These are phyloP conservation scores for Myoxocephalus aenaeus DNA, from an alignment of 2,797 vertebrate species.

Conservation along the genomic window DNA sequence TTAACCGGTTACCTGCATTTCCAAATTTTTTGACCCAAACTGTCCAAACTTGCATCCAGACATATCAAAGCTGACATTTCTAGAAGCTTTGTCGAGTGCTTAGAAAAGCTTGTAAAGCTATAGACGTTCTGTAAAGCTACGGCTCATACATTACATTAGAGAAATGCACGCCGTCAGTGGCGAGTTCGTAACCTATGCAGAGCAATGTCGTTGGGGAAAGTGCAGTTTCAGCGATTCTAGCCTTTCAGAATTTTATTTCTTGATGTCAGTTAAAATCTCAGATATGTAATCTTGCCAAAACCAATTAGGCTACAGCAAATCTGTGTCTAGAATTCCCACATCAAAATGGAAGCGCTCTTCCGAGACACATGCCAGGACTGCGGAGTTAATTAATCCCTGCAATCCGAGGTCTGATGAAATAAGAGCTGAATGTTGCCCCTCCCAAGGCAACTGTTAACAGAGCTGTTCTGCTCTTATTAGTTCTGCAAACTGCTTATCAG, in stretches of 20 bases:
- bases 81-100: background rate
- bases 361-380: conserved; percentile 69
- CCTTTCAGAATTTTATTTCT: conserved; percentile 69
- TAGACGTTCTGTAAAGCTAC: background rate
- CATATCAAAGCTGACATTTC: conserved; percentile 4
- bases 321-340: conserved; percentile 66
- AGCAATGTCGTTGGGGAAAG: background rate
- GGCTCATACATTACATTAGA: conserved; percentile 5
- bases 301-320: conserved; percentile 81
- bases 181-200: conserved; percentile 34
- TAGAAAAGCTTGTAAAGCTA: conserved; percentile 5
- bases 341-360: conserved; percentile 66
- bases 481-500: conserved; percentile 69
- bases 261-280: conserved; percentile 79
- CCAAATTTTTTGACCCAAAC: background rate
- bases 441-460: conserved; percentile 71
- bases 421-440: conserved; percentile 67
- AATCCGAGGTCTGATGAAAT: conserved; percentile 72
- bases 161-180: conserved; percentile 13
- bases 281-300: conserved; percentile 79
- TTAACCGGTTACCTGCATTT: conserved; percentile 13
- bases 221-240: conserved; percentile 51
- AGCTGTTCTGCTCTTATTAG: conserved; percentile 69
- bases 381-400: conserved; percentile 83
- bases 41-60: background rate